Evolutionary conservation across 30 jellyfish, hydroid and myxozoan species (phyloP).

Genomic region (Phacellophora camtschatica): DNA sequence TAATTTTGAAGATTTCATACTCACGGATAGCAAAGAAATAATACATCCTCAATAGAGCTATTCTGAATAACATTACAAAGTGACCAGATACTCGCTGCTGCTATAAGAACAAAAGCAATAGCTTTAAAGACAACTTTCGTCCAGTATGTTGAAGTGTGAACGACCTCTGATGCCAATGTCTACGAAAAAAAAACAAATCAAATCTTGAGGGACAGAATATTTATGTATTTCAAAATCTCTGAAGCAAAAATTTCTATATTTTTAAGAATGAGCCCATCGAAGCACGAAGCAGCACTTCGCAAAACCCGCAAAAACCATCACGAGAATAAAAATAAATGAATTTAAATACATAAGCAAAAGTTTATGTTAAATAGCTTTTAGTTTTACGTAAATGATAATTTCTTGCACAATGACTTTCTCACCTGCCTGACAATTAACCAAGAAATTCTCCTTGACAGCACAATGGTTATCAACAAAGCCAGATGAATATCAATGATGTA

Average conservation of each 20-base stretch:
- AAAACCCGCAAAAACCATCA: no score
- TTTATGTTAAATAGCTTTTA: no score
- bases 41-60: constrained; percentile 90
- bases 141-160: constrained; percentile 82
- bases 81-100: constrained; percentile 64
- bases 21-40: constrained; percentile 95
- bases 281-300: no score
- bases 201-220: no score
- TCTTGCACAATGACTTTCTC: no score
- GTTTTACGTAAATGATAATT: no score
- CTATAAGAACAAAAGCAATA: constrained; percentile 15
- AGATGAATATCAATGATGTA: constrained; percentile 76
- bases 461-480: constrained; percentile 58
- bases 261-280: no score
- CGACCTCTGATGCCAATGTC: constrained; percentile 97
- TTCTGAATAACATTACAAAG: constrained; percentile 65
- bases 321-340: no score
- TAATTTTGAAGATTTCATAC: background rate
- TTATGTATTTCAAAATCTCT: no score
- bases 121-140: constrained; percentile 71
- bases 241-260: no score
- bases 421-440: constrained; percentile 90
- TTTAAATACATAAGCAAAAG: no score
- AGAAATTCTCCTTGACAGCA: constrained; percentile 66
- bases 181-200: constrained; percentile 2